Base-by-base conservation (phyloP, 2,797 vertebrate genomes). In the Rhodeus uyekii region DNA sequence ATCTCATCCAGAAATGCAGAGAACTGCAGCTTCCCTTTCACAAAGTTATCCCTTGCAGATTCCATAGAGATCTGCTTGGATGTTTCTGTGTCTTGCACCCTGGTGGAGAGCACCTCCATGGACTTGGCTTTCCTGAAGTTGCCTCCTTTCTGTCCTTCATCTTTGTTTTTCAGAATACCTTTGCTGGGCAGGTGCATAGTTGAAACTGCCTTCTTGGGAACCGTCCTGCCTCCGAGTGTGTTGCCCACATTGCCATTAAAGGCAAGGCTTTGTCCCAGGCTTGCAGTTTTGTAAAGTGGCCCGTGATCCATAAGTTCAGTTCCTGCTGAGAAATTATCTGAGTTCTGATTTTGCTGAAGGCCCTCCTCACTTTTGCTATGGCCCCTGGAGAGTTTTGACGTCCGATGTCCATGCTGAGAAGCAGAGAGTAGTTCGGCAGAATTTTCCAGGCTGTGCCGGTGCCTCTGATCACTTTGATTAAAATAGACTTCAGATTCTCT, bases 1-100 rank as follows among this genome's bases (percentile, higher is more conserved):
- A 96, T 96, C 86, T 96, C 96, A 78, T 96, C 93, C 48, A 96
- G 89, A 90, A 96, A 96, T 12, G 93, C 94, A 10, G 96, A 96
- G 71, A 96, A 96, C 55, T 92, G 93, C 46, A 95, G 32, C 83
- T 95, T 96, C 85, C 92, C 93, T 82, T 94, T 90, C 3, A 94
- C 83, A 84, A 94, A 88, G 58, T 87, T 88, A 60, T 88, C 82
- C 77, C 65, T 91, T 16, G 89, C 87, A 64, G 61, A 85, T 77
- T 91, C 87, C 24, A 87, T 80, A 39, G 63, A 55, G 24, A 38
- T 76, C 68, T 55, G 74, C 67, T 86, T 78, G 76, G 71, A 22
- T 72, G 87, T 76, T 69, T 39, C 81, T 58, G 90, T 89, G 42
- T 22, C 1, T 8, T 83, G 22, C 68, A 92, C 87, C 86, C 89